Conservation (phyloP, 2,113 vertebrate species). For the Pao palembangensis region DNA sequence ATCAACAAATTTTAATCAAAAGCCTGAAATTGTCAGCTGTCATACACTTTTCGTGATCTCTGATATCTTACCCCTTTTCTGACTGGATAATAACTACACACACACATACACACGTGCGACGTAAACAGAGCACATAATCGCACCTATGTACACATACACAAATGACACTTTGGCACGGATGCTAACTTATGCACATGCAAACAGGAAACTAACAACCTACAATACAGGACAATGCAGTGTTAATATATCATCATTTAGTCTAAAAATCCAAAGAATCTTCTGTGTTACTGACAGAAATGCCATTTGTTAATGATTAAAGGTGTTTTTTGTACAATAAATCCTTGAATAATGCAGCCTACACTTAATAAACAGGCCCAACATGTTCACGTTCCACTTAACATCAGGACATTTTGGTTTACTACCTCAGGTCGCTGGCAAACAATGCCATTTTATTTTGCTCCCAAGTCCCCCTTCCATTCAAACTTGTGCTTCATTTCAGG, state of each 20-base stretch:
- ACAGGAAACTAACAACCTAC: neutral
- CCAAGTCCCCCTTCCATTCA: constrained; percentile 59
- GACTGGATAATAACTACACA: constrained; percentile 53
- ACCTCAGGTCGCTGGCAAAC: constrained; percentile 60
- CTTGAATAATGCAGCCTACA: constrained; percentile 23
- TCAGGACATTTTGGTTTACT: constrained; percentile 58
- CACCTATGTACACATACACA: constrained; percentile 9
- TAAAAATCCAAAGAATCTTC: too few species aligned
- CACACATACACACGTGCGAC: constrained; percentile 13
- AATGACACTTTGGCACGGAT: neutral
- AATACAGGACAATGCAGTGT: too few species aligned
- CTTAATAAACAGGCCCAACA: neutral
- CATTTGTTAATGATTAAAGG: too few species aligned
- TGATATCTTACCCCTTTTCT: constrained; percentile 66
- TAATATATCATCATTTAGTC: too few species aligned
- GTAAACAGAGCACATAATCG: constrained; percentile 16
- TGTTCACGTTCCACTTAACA: constrained; percentile 42
- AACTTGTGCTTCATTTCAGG: constrained; percentile 75
- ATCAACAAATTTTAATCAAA: constrained; percentile 82
- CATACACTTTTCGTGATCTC: constrained; percentile 77
- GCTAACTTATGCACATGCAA: neutral
- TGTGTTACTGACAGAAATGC: too few species aligned
- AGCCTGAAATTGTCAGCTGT: constrained; percentile 80
- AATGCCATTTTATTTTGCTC: constrained; percentile 67
- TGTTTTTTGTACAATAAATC: too few species aligned